Evolutionary conservation across 2,797 vertebrate species (phyloP), one percentile per base, ranked within the genome.

Genomic region (Sciaenops ocellatus): DNA sequence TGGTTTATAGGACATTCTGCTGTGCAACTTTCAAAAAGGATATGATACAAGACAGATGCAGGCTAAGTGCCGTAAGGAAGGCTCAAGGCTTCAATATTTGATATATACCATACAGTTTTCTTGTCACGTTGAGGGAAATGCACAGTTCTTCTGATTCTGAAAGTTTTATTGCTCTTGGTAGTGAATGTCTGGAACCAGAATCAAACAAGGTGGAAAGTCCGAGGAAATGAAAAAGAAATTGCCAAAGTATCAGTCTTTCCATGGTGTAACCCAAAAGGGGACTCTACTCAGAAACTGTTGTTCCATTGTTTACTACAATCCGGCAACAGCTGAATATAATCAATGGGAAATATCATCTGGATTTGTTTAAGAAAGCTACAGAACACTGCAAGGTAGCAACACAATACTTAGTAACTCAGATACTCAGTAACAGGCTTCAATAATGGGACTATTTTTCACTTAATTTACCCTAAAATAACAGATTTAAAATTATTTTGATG

Each of bases 261-360:
- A 48, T 63, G 17, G 34, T 50, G 48, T 60, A 57, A 71, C 48
- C 42, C 54, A 66, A 55, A 65, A 6, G 12, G 10, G 17, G 51
- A 59, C n/a, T 26, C 47, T 9, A 47, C 54, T 76, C 38, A 10
- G 41, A 69, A 84, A 77, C 41, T 4, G 1, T 46, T 71, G 9
- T 62, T 55, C 60, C 44, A 16, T 68, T 65, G 62, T 82, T 87
- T 67, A 61, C n/a, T 12, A 42, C 4, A 1, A 61, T 6, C 0
- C 16, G 16, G 30, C 70, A 57, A 34, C 70, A 76, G 71, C 66
- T 81, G 77, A 76, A 57, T 54, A 16, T 1, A 69, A 81, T 88
- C 73, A 76, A 28, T 24, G 10, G 1, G 22, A 61, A 69, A 34
- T 15, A 30, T 82, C 77, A 79, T 82, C 55, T 82, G 82, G 86